These are phyloP conservation scores for Drosophila cardini DNA, from an alignment of 1,140 invertebrate species.

Conservation along the genomic window DNA sequence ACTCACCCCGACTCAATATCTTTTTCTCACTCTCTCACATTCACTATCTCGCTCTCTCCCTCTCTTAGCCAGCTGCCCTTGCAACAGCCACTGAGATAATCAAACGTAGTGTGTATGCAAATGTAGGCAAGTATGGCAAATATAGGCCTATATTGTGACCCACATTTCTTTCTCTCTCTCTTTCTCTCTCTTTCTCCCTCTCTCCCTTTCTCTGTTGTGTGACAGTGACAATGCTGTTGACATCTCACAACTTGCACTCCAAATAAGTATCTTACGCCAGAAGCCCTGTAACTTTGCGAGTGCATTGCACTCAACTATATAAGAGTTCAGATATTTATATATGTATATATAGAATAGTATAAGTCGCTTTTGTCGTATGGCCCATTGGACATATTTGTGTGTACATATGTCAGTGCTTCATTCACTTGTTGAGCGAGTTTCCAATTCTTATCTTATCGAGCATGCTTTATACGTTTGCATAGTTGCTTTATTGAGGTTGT, in stretches of 20 bases:
- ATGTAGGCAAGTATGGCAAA: constrained; percentile 51
- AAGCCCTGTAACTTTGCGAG: constrained; percentile 40
- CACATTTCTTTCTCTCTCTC: constrained; percentile 33
- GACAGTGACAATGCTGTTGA: constrained; percentile 70
- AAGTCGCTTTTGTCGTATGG: constrained; percentile 4
- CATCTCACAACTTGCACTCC: constrained; percentile 62
- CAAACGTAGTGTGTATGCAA: constrained; percentile 71
- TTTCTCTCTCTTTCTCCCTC: not conserved
- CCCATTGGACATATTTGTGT: constrained; percentile 6
- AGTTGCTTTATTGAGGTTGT: constrained; percentile 70
- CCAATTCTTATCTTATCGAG: constrained; percentile 71
- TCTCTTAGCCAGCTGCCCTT: constrained; percentile 21
- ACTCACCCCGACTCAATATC: not conserved
- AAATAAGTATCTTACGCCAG: constrained; percentile 49
- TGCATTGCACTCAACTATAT: constrained; percentile 55
- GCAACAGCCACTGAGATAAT: constrained; percentile 61
- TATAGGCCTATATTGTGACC: constrained; percentile 60
- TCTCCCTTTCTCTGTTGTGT: constrained; percentile 23
- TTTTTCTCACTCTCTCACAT: not conserved
- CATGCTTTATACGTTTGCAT: constrained; percentile 63
- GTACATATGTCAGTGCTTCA: constrained; percentile 35
- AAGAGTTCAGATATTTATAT: not conserved
- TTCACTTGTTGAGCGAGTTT: constrained; percentile 78
- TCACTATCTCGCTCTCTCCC: too few relatives aligned
- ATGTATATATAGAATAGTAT: not conserved